Percentiles rank a stretch among this genome's conserved stretches.
Conservation (phyloP, 2,113 vertebrate genomes). For the Bungarus multicinctus region DNA sequence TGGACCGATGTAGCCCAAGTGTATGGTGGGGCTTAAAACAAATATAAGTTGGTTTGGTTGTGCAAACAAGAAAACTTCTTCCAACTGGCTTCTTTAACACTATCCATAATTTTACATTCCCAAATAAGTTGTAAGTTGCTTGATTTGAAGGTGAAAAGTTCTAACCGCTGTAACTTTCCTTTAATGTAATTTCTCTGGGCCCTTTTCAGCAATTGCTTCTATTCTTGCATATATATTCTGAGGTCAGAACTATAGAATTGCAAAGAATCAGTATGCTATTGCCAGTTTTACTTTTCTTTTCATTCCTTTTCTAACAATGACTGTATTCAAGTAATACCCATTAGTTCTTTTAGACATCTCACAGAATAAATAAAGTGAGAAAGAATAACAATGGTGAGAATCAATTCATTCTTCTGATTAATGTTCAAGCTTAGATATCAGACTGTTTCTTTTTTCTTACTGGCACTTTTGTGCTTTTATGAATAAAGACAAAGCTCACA, state of each 20-base stretch:
- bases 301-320: background rate
- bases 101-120: background rate
- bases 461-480: background rate
- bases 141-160: background rate
- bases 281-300: background rate
- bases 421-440: background rate
- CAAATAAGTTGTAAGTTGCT: background rate
- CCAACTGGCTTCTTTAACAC: background rate
- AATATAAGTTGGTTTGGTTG: background rate
- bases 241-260: background rate
- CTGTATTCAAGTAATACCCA: background rate
- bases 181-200: background rate
- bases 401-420: background rate
- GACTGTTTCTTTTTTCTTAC: background rate
- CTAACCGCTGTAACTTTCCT: background rate
- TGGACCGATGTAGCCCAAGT: background rate
- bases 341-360: background rate
- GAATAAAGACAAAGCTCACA: background rate
- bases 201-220: background rate
- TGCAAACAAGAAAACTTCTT: background rate
- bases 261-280: background rate
- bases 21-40: no score
- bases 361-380: background rate
- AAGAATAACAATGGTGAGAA: background rate
- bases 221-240: background rate